phyloP scores from a whole-genome alignment of 2,113 vertebrate genomes.

The Odontophorus gujanensis region DNA sequence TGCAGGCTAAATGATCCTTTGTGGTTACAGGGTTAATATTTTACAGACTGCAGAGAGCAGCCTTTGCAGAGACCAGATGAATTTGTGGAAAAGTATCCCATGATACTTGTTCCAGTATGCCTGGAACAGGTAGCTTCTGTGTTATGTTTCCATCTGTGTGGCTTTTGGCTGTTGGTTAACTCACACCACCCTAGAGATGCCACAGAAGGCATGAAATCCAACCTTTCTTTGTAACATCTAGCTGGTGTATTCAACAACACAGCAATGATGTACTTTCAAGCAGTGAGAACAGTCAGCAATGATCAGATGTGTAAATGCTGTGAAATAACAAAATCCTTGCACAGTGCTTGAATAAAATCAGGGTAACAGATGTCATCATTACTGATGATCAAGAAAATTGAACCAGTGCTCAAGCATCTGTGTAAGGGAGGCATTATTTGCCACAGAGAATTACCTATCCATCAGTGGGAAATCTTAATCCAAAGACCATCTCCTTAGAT shows the following conservation, averaged over 20 bases:
- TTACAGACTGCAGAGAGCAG: not conserved
- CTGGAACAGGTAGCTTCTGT: not conserved
- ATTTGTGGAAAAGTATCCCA: not conserved
- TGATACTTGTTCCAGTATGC: not conserved
- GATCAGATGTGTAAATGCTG: not conserved
- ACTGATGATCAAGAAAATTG: conserved; percentile 10
- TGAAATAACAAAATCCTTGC: conserved; percentile 35
- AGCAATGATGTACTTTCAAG: not conserved
- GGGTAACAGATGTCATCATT: conserved; percentile 39
- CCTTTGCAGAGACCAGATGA: not conserved
- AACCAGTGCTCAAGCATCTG: not conserved
- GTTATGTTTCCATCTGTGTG: not conserved
- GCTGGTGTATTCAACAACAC: not conserved
- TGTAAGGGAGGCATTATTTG: not conserved
- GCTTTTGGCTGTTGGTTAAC: not conserved
- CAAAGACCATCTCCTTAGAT: not conserved
- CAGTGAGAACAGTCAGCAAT: not conserved
- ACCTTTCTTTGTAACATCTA: not conserved
- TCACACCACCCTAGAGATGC: not conserved
- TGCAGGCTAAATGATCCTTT: not conserved
- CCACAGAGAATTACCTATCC: conserved; percentile 1
- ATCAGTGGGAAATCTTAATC: conserved; percentile 31
- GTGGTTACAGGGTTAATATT: not conserved
- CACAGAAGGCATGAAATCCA: not conserved
- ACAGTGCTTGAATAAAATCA: not conserved